These are phyloP conservation scores for Cavia aperea DNA, from an alignment of 2,113 vertebrate genomes.

Conservation along the genomic window DNA sequence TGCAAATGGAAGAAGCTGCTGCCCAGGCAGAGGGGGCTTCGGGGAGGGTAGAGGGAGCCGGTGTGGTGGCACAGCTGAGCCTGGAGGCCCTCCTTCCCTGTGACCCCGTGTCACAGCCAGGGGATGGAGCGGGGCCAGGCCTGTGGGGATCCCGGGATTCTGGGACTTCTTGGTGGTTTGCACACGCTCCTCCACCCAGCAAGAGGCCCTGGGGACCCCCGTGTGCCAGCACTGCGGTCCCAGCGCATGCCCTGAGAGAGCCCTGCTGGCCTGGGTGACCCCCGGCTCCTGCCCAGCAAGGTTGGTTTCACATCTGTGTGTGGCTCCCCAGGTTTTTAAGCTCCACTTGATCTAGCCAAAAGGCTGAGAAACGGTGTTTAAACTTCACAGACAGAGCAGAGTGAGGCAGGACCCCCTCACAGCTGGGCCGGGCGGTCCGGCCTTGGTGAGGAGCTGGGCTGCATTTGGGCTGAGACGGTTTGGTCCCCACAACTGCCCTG, in stretches of 20 bases:
- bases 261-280: neutral
- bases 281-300: no score
- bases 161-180: neutral
- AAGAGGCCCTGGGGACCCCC: neutral
- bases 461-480: fast-evolving
- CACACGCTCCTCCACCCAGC: neutral
- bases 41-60: neutral
- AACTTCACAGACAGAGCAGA: neutral
- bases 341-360: neutral
- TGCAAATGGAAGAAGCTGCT: neutral
- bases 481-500: neutral
- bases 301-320: neutral
- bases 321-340: neutral
- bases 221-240: neutral
- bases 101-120: neutral
- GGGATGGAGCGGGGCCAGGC: neutral
- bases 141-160: neutral
- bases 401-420: fast-evolving
- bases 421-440: neutral
- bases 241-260: neutral
- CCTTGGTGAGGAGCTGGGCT: neutral
- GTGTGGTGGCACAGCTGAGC: neutral
- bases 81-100: neutral
- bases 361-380: neutral
- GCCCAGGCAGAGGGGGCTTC: neutral